phyloP scores from a whole-genome alignment of 37 sponge, comb jelly and placozoan genomes.

The Aphrocallistes beatrix region DNA sequence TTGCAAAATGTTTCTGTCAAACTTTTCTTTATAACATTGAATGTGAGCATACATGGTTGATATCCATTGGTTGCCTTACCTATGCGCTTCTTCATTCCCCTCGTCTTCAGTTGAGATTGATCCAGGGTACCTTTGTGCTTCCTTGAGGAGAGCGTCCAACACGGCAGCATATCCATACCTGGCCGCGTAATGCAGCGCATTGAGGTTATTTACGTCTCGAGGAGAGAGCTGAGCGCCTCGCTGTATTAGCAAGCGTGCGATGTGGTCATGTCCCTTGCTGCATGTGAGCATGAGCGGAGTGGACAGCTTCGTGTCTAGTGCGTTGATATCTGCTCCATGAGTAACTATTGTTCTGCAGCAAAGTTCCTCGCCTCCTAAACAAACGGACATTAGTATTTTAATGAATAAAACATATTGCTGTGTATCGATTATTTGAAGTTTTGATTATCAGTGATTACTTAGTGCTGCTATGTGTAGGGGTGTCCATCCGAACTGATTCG shows the following conservation, averaged over 20 bases:
- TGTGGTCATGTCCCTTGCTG: conserved; percentile 10
- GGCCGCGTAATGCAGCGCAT: conserved; percentile 1
- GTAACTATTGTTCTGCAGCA: not conserved
- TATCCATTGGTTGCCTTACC: not conserved
- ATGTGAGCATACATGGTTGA: not conserved
- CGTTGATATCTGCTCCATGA: not conserved
- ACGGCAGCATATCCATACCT: not conserved
- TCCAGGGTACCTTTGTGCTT: not conserved
- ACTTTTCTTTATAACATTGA: not conserved
- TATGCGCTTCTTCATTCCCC: not conserved
- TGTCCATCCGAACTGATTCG: not conserved
- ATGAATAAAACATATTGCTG: no score
- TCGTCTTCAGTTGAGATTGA: not conserved
- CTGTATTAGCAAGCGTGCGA: not conserved
- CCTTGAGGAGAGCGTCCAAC: not conserved
- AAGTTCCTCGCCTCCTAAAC: not conserved
- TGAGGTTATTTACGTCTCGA: not conserved
- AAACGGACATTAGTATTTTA: no score
- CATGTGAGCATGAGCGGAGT: not conserved
- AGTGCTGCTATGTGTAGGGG: not conserved
- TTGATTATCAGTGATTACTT: not conserved
- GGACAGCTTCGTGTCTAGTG: not conserved
- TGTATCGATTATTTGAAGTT: no score
- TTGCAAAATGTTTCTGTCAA: not conserved
- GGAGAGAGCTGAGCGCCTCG: not conserved